Conservation (phyloP, 2,888 invertebrate genomes). For the Hetaerina titia region DNA sequence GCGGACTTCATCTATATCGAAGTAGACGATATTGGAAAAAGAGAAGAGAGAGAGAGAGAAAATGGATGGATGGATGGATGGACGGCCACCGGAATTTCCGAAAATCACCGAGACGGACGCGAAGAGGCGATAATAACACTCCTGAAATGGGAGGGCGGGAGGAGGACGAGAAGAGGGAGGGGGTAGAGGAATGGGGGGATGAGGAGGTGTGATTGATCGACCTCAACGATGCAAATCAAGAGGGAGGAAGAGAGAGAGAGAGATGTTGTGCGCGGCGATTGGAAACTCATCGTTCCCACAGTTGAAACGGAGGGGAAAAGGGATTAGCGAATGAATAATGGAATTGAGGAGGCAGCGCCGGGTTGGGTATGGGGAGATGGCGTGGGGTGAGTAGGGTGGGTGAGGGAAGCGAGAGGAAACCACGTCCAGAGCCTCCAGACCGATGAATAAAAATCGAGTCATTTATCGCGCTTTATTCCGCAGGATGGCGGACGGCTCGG, state of each 20-base stretch:
- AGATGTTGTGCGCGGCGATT: not conserved
- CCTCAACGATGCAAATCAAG: not conserved
- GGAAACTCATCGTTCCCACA: conserved; percentile 1
- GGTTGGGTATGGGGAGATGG: not conserved
- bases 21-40: no score
- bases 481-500: not conserved
- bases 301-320: not conserved
- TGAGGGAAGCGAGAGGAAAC: not conserved
- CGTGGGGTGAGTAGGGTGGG: no score
- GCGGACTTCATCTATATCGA: no score
- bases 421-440: not conserved
- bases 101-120: not conserved
- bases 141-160: not conserved
- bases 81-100: not conserved
- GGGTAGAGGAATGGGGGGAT: not conserved
- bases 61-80: no score
- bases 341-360: not conserved
- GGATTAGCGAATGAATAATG: conserved; percentile 20
- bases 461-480: not conserved
- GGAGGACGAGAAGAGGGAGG: no score
- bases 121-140: not conserved
- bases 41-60: no score
- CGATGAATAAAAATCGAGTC: not conserved
- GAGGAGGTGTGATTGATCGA: not conserved
- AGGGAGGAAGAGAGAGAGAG: not conserved